Evolutionary conservation across 2,797 vertebrate genomes (phyloP).

Genomic region (Periparus ater): DNA sequence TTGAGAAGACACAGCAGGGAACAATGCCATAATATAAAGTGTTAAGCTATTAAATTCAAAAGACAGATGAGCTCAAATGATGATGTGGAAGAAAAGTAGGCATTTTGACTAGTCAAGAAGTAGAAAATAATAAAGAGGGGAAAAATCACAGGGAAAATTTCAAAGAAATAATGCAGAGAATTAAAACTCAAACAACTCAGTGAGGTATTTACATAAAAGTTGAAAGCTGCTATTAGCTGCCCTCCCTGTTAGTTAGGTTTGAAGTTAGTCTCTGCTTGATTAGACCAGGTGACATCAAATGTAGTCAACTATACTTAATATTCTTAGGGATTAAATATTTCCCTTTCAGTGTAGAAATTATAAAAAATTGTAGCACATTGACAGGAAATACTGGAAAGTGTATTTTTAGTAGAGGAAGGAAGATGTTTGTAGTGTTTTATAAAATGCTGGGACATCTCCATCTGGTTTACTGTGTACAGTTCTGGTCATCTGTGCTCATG

Average conservation of each 20-base stretch:
- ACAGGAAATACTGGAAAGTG: not conserved
- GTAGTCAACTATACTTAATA: not conserved
- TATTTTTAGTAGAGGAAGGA: not conserved
- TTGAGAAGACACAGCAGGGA: not conserved
- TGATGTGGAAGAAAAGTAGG: accelerated
- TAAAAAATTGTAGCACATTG: not conserved
- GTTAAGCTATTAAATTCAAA: not conserved
- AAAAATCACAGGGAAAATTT: not conserved
- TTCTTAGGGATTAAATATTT: not conserved
- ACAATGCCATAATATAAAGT: not conserved
- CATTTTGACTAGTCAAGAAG: not conserved
- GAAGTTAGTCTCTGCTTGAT: not conserved
- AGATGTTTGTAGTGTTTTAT: not conserved
- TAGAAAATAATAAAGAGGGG: not conserved
- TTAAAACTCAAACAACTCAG: not conserved
- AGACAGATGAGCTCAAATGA: not conserved
- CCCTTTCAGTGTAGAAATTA: not conserved
- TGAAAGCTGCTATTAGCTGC: not conserved
- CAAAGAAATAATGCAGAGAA: not conserved
- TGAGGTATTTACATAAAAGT: not conserved
- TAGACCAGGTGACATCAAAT: not conserved
- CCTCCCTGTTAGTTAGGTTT: not conserved
- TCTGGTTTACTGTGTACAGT: not conserved
- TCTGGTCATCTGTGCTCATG: not conserved
- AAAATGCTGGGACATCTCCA: not conserved